Conservation (phyloP, 2,888 invertebrate species). For the Melanostoma scalare region DNA sequence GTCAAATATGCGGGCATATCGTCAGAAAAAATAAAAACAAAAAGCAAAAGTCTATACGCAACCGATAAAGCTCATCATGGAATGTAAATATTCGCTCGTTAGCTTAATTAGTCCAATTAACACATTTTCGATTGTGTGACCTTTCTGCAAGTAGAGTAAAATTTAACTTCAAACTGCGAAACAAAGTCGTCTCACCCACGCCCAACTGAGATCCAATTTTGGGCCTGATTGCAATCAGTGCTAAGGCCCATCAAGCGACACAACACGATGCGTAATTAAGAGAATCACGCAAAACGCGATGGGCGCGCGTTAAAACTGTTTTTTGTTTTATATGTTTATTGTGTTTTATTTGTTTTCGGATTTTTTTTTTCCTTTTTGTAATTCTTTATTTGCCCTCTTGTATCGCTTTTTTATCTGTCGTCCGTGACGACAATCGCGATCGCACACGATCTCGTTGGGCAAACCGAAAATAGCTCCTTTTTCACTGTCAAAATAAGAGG, state of each 20-base stretch:
- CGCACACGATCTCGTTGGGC: conserved; percentile 63
- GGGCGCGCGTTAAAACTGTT: conserved; percentile 29
- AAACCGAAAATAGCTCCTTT: conserved; percentile 62
- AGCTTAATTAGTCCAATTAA: conserved; percentile 71
- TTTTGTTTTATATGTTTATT: neutral
- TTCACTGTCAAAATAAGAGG: conserved; percentile 52
- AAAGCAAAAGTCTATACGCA: neutral
- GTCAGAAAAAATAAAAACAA: neutral
- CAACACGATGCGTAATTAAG: conserved; percentile 73
- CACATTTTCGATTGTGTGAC: conserved; percentile 66
- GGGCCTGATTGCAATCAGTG: conserved; percentile 64
- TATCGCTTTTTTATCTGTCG: conserved; percentile 46
- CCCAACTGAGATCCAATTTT: conserved; percentile 30
- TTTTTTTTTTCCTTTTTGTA: conserved; percentile 2
- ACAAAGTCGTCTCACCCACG: neutral
- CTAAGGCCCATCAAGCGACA: conserved; percentile 61
- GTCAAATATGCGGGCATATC: neutral
- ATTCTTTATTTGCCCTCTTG: conserved; percentile 12
- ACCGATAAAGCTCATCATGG: conserved; percentile 30
- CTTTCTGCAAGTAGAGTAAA: conserved; percentile 40
- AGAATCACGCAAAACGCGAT: conserved; percentile 54
- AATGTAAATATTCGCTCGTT: conserved; percentile 57
- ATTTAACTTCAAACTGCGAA: neutral
- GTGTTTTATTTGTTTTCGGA: neutral
- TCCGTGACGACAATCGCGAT: conserved; percentile 60